phyloP scores from a whole-genome alignment of 2,888 invertebrate species.

The Polylopha cassiicola region DNA sequence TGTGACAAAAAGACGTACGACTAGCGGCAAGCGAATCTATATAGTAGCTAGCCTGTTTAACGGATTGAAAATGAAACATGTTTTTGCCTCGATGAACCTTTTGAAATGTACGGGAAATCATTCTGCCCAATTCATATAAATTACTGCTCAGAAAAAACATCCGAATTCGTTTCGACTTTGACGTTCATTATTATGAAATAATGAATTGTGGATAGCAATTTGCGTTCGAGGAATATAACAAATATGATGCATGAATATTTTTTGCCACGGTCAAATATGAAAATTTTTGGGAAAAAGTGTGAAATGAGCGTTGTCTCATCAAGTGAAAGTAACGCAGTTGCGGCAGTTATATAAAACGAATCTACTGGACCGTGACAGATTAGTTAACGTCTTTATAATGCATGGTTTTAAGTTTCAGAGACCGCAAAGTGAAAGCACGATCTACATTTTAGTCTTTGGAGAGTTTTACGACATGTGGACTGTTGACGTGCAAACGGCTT shows the following conservation, averaged over 20 bases:
- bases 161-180: slow-evolving; percentile 6
- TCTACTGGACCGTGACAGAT: slow-evolving; percentile 52
- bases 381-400: slow-evolving; percentile 47
- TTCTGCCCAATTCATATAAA: slow-evolving; percentile 12
- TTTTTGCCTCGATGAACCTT: slow-evolving; percentile 38
- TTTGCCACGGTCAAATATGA: slow-evolving; percentile 27
- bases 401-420: slow-evolving; percentile 49
- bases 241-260: slow-evolving; percentile 22
- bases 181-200: slow-evolving; percentile 19
- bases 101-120: slow-evolving; percentile 30
- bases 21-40: slow-evolving; percentile 21
- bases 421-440: slow-evolving; percentile 54
- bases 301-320: slow-evolving; percentile 16
- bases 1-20: slow-evolving; percentile 49
- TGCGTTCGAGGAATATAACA: slow-evolving; percentile 14
- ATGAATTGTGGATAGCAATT: slow-evolving; percentile 15
- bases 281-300: slow-evolving; percentile 27
- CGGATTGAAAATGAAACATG: slow-evolving; percentile 41
- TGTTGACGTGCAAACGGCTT: slow-evolving; percentile 16
- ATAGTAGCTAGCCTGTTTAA: slow-evolving; percentile 26
- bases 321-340: slow-evolving; percentile 38
- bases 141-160: slow-evolving; percentile 13
- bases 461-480: slow-evolving; percentile 19
- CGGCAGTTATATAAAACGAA: slow-evolving; percentile 32
- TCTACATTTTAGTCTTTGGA: slow-evolving; percentile 14